These are phyloP conservation scores for Argentina silus DNA, from an alignment of 2,797 vertebrate species.

Conservation along the genomic window DNA sequence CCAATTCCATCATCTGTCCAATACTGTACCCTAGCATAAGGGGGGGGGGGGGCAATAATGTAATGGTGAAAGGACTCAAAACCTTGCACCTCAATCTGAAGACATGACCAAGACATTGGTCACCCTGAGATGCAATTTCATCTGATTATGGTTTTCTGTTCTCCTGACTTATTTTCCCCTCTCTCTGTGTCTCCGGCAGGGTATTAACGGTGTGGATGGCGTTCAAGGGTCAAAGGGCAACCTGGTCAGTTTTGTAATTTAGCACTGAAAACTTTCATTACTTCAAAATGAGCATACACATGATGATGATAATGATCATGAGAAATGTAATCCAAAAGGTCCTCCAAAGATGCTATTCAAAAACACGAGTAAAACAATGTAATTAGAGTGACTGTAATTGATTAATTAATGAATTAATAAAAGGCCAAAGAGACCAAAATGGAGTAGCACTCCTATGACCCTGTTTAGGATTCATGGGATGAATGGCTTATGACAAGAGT, in stretches of 20 bases:
- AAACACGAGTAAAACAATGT: background rate
- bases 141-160: background rate
- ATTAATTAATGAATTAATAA: background rate
- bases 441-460: constrained; percentile 2
- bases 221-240: constrained; percentile 88
- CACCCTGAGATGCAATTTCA: background rate
- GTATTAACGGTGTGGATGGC: constrained; percentile 83
- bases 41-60: no score
- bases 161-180: background rate
- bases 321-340: background rate
- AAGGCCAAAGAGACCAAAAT: background rate
- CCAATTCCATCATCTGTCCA: constrained; percentile 33
- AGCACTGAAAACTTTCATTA: background rate
- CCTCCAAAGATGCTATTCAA: background rate
- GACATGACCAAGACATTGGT: background rate
- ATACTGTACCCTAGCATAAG: constrained; percentile 30
- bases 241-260: constrained; percentile 71
- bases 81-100: constrained; percentile 31
- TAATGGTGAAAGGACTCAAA: background rate
- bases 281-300: background rate
- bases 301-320: background rate
- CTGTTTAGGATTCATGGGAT: constrained; percentile 1
- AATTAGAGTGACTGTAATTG: background rate
- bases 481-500: constrained; percentile 11
- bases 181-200: constrained; percentile 65